Base-by-base conservation (phyloP, 2,888 invertebrate genomes). In the Parapristionchus giblindavisi region DNA sequence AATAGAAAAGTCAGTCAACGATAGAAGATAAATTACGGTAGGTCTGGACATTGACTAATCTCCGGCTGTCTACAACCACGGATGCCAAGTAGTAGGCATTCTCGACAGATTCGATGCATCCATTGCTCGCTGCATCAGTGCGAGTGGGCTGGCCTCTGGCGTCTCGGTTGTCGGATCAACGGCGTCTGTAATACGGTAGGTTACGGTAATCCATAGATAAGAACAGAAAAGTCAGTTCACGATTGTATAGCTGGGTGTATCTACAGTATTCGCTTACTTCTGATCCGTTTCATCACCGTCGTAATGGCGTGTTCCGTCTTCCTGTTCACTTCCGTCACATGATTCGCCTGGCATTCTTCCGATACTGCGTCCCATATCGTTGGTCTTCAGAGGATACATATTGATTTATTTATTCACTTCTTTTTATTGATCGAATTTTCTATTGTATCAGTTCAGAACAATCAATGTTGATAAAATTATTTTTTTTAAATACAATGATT, bases 51-150 rank as follows among this genome's bases (percentile, higher is more conserved):
- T n/a, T n/a, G n/a, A n/a, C n/a, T n/a, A n/a, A n/a, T n/a, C n/a
- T n/a, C n/a, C n/a, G n/a, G n/a, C n/a, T n/a, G n/a, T n/a, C n/a
- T n/a, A n/a, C n/a, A 43, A 65, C 63, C 63, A 65, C 17, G 63
- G 40, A 4, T 65, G 63, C 63, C 63, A 65, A 65, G 40, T 43
- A 2, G 36, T 29, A 17, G 63, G 63, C 63, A 65, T 43, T 65
- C 63, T 65, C 36, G 63, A 65, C 36, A 65, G 29, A 65, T 65
- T 65, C 1, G 63, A 27, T 0, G 63, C 34, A 65, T 65, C 43
- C 48, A 40, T 65, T 21, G 63, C 40, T 40, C 27, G 40, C 17
- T 29, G 40, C 63, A 65, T 17, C 24, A 65, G 43, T 14, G 29
- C 63, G 43, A 65, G 29, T 8, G 63, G 29, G 21, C 48, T 43